Conservation (phyloP, 2,888 invertebrate species). For the Callosobruchus maculatus region DNA sequence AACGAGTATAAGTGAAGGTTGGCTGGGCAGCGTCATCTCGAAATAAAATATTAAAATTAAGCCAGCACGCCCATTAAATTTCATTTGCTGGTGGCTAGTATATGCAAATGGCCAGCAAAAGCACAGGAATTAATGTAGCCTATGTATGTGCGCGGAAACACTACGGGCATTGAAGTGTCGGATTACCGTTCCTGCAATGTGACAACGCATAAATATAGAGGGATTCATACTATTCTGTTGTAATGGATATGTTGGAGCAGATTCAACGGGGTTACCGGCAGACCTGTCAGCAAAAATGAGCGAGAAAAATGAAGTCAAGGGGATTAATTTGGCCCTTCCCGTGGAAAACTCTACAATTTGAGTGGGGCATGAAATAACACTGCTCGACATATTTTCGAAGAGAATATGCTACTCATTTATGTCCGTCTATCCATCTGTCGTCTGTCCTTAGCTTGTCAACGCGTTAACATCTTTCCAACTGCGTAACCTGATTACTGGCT, state of each 20-base stretch:
- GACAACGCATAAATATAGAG: neutral
- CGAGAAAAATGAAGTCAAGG: too few species aligned
- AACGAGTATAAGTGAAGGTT: neutral
- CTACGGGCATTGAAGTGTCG: neutral
- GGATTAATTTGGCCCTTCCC: too few species aligned
- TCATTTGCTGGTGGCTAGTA: neutral
- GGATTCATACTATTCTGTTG: neutral
- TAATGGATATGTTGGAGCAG: neutral
- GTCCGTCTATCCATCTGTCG: too few species aligned
- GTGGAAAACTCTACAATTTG: too few species aligned
- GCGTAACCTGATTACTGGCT: too few species aligned
- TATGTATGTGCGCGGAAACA: neutral
- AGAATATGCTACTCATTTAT: too few species aligned
- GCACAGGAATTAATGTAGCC: neutral
- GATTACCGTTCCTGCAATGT: neutral
- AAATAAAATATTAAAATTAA: neutral
- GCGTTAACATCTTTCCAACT: too few species aligned
- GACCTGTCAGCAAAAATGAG: too few species aligned
- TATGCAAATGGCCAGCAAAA: neutral
- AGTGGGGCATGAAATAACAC: too few species aligned
- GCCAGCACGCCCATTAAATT: neutral
- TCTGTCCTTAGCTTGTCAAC: too few species aligned
- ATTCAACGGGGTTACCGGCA: neutral
- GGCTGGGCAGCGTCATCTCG: neutral
- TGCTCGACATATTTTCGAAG: too few species aligned